Evolutionary conservation across 2,113 vertebrate genomes (phyloP), one percentile per base, ranked within the genome.

Genomic region (Melanerpes aurifrons): DNA sequence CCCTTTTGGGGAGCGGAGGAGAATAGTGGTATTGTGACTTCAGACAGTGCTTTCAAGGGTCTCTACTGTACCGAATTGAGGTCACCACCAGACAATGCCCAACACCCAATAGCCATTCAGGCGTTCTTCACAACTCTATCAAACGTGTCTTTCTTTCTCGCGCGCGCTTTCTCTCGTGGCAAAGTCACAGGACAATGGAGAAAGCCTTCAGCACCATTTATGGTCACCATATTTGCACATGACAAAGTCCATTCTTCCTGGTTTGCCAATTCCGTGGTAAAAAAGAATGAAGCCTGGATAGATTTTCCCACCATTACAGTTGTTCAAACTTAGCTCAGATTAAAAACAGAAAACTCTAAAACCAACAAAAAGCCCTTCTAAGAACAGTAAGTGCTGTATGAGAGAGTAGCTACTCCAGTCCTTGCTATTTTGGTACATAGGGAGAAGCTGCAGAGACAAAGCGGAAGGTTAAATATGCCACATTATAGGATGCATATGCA

Each of bases 11-110:
- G 98, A 98, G 98, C 70, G 59, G 97, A 98, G 98, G 98, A 99
- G 98, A 99, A 99, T 99, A 96, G 98, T 98, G 97, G 98, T 96
- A 99, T 99, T 99, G 99, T 99, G 98, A 98, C 97, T 97, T 97
- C 97, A 99, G 98, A 99, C 98, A 98, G 98, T 98, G 98, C 97
- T 98, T 98, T 98, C 98, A 98, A 99, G 98, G 98, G 98, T 98
- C 98, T 98, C 98, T 99, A 99, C 99, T 99, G 99, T 99, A 99
- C 99, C 98, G 98, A 99, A 99, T 99, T 99, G 99, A 99, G 99
- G 99, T 99, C 99, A 98, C 97, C 6, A 64, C 94, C 97, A 99
- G 98, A 99, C 99, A 99, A 99, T 99, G 98, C 98, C 97, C 98
- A 98, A 98, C 98, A 98, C 98, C 99, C 98, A 99, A 98, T 97